Percentiles rank a stretch among this genome's conserved stretches.
These are phyloP conservation scores for Gymnobelideus leadbeateri DNA, from an alignment of 2,113 vertebrate species.

Conservation along the genomic window DNA sequence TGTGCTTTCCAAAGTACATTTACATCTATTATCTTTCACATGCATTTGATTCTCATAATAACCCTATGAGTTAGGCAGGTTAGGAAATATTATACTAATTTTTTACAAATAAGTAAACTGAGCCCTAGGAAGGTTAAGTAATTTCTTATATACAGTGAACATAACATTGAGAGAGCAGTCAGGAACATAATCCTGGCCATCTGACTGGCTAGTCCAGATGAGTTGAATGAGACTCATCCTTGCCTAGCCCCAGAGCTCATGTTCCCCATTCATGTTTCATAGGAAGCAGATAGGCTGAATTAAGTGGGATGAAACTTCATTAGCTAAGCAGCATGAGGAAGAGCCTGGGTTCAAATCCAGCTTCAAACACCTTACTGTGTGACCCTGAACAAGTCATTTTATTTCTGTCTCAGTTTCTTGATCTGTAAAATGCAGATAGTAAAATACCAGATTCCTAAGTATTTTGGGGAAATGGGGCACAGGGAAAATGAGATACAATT, in stretches of 20 bases:
- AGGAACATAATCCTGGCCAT: background rate
- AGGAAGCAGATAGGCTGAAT: background rate
- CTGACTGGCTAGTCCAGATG: background rate
- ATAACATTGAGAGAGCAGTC: background rate
- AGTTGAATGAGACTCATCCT: background rate
- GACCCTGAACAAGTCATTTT: background rate
- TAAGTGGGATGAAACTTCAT: background rate
- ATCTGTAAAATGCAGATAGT: background rate
- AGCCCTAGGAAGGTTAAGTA: background rate
- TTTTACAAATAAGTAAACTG: constrained; percentile 1
- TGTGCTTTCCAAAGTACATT: background rate
- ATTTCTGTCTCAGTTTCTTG: background rate
- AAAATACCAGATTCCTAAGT: background rate
- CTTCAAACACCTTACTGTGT: background rate
- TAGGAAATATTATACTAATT: background rate
- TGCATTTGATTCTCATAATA: background rate
- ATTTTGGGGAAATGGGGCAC: no score
- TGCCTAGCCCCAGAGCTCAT: background rate
- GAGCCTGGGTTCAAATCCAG: background rate
- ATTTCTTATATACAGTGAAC: background rate
- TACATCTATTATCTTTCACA: background rate
- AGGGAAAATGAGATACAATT: background rate
- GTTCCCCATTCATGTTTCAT: background rate
- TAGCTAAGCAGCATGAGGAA: background rate
- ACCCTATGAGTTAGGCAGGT: background rate